These are phyloP conservation scores for Thera obeliscata DNA, from an alignment of 2,888 invertebrate genomes.

Conservation along the genomic window DNA sequence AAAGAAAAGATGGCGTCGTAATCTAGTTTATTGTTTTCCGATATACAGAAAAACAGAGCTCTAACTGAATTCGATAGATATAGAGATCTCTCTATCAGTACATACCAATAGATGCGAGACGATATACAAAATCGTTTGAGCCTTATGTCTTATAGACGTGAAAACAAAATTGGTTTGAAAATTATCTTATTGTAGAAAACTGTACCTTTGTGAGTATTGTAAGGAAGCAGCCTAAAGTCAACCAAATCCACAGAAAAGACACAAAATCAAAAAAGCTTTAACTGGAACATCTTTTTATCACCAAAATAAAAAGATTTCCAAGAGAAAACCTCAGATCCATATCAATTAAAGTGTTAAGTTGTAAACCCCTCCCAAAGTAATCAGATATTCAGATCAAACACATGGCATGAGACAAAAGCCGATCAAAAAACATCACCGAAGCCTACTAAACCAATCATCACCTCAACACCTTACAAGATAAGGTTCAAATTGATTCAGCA, in stretches of 20 bases:
- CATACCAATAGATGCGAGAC: too few species aligned
- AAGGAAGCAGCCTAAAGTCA: too few species aligned
- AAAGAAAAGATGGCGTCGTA: too few species aligned
- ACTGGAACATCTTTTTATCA: constrained; percentile 1
- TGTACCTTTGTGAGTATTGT: too few species aligned
- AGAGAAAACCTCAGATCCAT: constrained; percentile 10
- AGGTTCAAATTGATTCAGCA: constrained; percentile 38
- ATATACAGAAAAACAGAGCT: too few species aligned
- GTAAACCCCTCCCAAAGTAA: constrained; percentile 25
- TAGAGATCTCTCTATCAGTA: too few species aligned
- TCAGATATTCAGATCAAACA: constrained; percentile 33
- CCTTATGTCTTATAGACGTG: too few species aligned
- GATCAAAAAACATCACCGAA: constrained; percentile 60
- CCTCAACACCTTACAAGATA: constrained; percentile 30
- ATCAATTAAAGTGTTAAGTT: constrained; percentile 31
- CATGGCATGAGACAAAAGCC: constrained; percentile 56
- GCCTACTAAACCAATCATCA: constrained; percentile 15
- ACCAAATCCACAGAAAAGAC: not conserved
- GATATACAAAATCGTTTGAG: too few species aligned
- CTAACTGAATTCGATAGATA: too few species aligned
- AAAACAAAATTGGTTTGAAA: too few species aligned
- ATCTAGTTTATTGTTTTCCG: too few species aligned
- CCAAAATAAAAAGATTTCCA: not conserved
- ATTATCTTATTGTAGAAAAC: too few species aligned
- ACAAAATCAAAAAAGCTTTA: not conserved